Percentiles rank a stretch among this genome's conserved stretches.
These are phyloP conservation scores for Cephus pygmeus DNA, from an alignment of 2,888 invertebrate species.

Conservation along the genomic window DNA sequence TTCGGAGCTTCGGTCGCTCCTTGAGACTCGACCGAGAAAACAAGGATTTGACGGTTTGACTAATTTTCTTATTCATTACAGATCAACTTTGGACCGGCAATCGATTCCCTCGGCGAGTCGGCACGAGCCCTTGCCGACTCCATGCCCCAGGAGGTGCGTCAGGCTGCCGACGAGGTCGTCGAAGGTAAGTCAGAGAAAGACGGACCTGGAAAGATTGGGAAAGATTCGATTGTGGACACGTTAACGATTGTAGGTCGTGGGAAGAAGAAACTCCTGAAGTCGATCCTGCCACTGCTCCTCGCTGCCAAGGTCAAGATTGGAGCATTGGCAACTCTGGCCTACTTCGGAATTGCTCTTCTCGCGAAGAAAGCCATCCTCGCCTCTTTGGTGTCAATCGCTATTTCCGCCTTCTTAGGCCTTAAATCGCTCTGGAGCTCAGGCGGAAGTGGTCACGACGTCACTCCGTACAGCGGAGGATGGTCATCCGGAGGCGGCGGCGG, in stretches of 20 bases:
- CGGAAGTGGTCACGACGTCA: constrained; percentile 52
- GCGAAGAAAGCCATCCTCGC: constrained; percentile 75
- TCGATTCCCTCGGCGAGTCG: constrained; percentile 61
- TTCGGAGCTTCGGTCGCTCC: too few species aligned
- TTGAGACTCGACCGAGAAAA: too few species aligned
- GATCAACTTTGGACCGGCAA: constrained; percentile 61
- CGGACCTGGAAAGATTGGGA: too few species aligned
- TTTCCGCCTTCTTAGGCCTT: constrained; percentile 69
- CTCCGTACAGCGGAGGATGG: constrained; percentile 50
- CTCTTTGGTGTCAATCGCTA: constrained; percentile 71
- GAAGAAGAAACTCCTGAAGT: constrained; percentile 70
- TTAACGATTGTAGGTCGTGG: constrained; percentile 67
- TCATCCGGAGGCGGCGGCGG: constrained; percentile 39
- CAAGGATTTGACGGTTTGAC: too few species aligned
- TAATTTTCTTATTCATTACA: constrained; percentile 28
- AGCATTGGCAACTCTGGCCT: constrained; percentile 68
- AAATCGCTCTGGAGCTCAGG: constrained; percentile 55
- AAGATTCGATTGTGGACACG: neutral
- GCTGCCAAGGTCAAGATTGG: constrained; percentile 73
- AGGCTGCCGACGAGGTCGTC: constrained; percentile 69
- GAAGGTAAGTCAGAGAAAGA: constrained; percentile 65
- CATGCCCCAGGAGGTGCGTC: constrained; percentile 70
- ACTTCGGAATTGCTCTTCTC: constrained; percentile 71
- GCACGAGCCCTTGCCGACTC: constrained; percentile 67
- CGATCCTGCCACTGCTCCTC: constrained; percentile 70